Conservation (phyloP, 2,797 vertebrate species). For the Podarcis lilfordi region DNA sequence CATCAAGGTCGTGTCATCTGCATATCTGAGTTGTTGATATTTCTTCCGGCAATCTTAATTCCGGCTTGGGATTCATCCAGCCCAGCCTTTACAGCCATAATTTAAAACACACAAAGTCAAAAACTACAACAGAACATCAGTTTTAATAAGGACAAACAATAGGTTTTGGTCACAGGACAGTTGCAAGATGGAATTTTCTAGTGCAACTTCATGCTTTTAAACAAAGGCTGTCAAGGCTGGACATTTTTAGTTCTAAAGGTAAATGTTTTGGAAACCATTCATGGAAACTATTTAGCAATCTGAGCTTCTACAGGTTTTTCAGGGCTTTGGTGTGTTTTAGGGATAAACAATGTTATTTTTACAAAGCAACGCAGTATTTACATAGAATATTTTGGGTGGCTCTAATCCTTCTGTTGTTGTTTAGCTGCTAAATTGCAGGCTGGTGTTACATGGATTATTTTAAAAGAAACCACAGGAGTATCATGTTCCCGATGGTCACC, state of each 20-base stretch:
- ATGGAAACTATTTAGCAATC: constrained; percentile 21
- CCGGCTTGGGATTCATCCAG: no score
- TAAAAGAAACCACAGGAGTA: not conserved
- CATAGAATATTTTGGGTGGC: not conserved
- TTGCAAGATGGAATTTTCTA: not conserved
- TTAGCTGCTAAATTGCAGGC: not conserved
- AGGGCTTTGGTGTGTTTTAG: not conserved
- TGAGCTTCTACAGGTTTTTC: not conserved
- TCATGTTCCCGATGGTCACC: not conserved
- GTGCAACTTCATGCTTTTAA: not conserved
- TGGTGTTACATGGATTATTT: not conserved
- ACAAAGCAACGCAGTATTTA: not conserved
- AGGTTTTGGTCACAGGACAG: not conserved
- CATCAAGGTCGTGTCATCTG: no score
- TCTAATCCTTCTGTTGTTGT: not conserved
- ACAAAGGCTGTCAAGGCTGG: not conserved
- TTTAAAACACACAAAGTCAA: no score
- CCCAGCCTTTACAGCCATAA: no score
- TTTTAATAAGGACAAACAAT: not conserved
- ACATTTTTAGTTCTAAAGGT: constrained; percentile 6
- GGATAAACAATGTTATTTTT: constrained; percentile 10
- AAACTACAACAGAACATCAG: no score
- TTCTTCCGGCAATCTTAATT: no score
- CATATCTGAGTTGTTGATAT: no score
- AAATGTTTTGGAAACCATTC: constrained; percentile 19